Conservation (phyloP, 2,888 invertebrate genomes). For the Lasioglossum calceatum region DNA sequence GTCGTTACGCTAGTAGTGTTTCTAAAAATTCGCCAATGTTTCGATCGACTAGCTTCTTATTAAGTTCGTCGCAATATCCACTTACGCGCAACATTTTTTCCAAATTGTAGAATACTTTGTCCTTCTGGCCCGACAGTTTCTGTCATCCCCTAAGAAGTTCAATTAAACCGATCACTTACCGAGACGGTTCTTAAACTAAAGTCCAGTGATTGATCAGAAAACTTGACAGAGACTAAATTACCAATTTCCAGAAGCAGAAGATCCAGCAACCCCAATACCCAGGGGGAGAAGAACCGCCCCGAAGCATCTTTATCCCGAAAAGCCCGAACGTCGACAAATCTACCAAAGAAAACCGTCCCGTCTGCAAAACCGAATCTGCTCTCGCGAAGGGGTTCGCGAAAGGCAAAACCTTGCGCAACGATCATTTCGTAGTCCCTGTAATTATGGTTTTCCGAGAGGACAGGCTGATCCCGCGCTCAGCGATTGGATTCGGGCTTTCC, state of each 20-base stretch:
- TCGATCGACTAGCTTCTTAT: neutral
- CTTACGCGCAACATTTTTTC: neutral
- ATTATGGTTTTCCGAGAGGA: slow-evolving; percentile 44
- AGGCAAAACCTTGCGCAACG: neutral
- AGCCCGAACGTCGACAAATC: neutral
- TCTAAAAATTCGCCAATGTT: neutral
- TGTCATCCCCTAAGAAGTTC: neutral
- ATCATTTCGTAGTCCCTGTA: slow-evolving; percentile 23
- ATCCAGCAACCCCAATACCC: neutral
- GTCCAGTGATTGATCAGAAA: neutral
- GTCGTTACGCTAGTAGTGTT: neutral
- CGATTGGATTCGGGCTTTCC: slow-evolving; percentile 38
- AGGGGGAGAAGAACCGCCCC: neutral
- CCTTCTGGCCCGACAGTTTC: neutral
- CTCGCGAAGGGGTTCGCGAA: neutral
- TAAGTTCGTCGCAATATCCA: accelerated
- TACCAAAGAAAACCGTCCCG: neutral
- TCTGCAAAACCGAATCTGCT: neutral
- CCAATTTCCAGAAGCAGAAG: neutral
- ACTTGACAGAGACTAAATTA: neutral
- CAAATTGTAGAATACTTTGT: neutral
- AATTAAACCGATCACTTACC: neutral
- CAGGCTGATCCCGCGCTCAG: slow-evolving; percentile 12
- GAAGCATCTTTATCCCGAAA: neutral
- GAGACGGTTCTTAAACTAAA: neutral